Evolutionary conservation across 2,888 invertebrate species (phyloP), one percentile per base, ranked within the genome.

Genomic region (Phasia obesa): DNA sequence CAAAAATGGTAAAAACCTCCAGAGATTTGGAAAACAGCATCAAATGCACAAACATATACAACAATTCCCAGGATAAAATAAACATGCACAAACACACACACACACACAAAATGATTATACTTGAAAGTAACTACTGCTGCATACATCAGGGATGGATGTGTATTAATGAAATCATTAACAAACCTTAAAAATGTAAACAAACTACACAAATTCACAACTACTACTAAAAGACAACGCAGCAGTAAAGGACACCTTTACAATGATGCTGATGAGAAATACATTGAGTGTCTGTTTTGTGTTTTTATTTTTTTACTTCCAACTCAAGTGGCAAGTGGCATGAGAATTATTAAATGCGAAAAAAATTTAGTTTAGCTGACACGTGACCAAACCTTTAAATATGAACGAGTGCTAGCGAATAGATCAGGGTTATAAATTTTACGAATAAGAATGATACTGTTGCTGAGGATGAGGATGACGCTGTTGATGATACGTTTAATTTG

Each of bases 131-230:
- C 35, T 55, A 64, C 38, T 53, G 67, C 42, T 64, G 62, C 71
- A 42, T 38, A 17, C 62, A 47, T n/a, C 57, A 53, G 73, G 75
- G 59, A 70, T 80, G 71, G 51, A 69, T 78, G 76, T 62, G 81
- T 81, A 85, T 85, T 86, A 86, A 86, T 86, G 85, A 85, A 86
- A 86, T 86, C 85, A 86, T 85, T 86, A 85, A 79, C 75, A 79
- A 84, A 85, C 85, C 85, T 85, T 84, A 85, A 86, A 86, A 84
- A 77, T 62, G 84, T 86, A 86, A 86, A 86, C 86, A 86, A 86
- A 82, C 64, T 77, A 35, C 47, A 70, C 44, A 67, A 73, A 77
- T 35, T 25, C 19, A 11, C 25, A 27, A 38, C n/a, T 11, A 25
- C 25, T 15, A 73, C 55, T 42, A 65, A 81, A 42, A 7, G 53